Conservation (phyloP, 2,797 vertebrate species). For the Micropoecilia bifurca region DNA sequence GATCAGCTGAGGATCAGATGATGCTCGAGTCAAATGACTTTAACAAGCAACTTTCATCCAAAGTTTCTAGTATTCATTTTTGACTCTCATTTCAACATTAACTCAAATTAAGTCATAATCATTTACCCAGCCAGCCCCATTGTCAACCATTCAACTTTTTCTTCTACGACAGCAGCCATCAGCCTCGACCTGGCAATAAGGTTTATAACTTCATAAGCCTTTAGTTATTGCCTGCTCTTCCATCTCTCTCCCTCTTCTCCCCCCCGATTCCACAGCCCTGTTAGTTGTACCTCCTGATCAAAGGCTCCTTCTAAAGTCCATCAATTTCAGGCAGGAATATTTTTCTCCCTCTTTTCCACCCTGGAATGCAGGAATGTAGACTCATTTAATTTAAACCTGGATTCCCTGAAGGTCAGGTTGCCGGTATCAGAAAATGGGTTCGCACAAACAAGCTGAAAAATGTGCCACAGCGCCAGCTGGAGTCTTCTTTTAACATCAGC, state of each 20-base stretch:
- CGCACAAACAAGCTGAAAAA: constrained; percentile 31
- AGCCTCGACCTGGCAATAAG: constrained; percentile 10
- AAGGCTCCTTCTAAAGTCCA: constrained; percentile 66
- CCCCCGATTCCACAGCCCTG: constrained; percentile 32
- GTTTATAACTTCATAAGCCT: constrained; percentile 60
- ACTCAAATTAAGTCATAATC: constrained; percentile 28
- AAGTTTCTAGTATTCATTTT: constrained; percentile 38
- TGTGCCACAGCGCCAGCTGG: constrained; percentile 12
- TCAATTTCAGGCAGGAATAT: constrained; percentile 56
- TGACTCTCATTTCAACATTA: constrained; percentile 13
- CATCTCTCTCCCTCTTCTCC: constrained; percentile 24
- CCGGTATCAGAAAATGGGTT: constrained; percentile 62
- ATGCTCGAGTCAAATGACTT: constrained; percentile 72
- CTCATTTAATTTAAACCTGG: constrained; percentile 55
- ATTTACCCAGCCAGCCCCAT: constrained; percentile 13
- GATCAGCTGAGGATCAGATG: constrained; percentile 79
- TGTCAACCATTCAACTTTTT: constrained; percentile 15
- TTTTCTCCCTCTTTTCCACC: constrained; percentile 47
- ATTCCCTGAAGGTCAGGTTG: constrained; percentile 54
- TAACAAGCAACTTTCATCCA: constrained; percentile 46
- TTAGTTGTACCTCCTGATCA: constrained; percentile 74
- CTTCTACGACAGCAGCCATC: constrained; percentile 18
- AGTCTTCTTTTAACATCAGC: constrained; percentile 10
- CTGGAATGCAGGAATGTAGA: constrained; percentile 50
- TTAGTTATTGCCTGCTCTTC: constrained; percentile 40